Evolutionary conservation across 1,140 invertebrate species (phyloP), one percentile per base, ranked within the genome.

Genomic region (Sycophila sp.): DNA sequence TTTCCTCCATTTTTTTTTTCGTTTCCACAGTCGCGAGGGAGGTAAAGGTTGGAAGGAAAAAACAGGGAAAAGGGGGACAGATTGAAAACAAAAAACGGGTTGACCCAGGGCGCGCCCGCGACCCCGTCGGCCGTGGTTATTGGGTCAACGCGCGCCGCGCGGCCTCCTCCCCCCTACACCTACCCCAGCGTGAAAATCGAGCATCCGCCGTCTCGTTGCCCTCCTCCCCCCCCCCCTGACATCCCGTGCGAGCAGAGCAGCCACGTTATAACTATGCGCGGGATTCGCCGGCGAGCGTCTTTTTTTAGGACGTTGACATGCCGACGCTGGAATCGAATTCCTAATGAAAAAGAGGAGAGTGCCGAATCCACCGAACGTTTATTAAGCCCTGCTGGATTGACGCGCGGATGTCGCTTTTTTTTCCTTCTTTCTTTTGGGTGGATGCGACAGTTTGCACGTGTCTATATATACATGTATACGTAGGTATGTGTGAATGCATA

Each of bases 101-200:
- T 55, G 28, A 56, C 40, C 47, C 53, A 19, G 36, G 24, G 2
- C 24, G 34, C 6, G 19, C 28, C 7, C 17, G 15, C 30, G 17
- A 32, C 30, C 42, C 63, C 32, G 5, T 22, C 38, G 26, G n/a
- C n/a, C n/a, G n/a, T n/a, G n/a, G 36, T 59, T 51, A 59, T 68
- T 49, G 40, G 65, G 53, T 67, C 65, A 67, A 67, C 26, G 65
- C 24, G 65, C 53, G 49, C 62, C 62, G 8, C 15, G 17, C 49
- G 13, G 22, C 13, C 10, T 13, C 32, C 45, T 63, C 28, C 32
- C 19, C 8, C 32, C 8, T 2, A 4, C 15, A 2, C 7, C 55
- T 2, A 8, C 8, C 38, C 7, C 40, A 19, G 24, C 19, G 7
- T 2, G 24, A 15, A 47, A 11, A 34, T 32, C 55, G 24, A n/a